These are phyloP conservation scores for Menidia menidia DNA, from an alignment of 2,797 vertebrate genomes.

Conservation along the genomic window DNA sequence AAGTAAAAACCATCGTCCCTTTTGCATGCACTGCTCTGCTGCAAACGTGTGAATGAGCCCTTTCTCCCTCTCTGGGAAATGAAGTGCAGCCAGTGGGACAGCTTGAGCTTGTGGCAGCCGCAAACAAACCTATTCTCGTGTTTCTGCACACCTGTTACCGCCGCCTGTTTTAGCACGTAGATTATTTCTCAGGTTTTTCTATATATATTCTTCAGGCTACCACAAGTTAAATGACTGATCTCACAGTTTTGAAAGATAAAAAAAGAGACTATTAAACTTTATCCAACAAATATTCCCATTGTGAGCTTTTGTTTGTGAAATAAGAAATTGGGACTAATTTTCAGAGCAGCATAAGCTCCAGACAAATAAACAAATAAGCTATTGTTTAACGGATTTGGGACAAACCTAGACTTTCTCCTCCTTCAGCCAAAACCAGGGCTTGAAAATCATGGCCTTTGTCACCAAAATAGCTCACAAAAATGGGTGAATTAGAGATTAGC, in stretches of 20 bases:
- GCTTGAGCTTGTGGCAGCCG: conserved; percentile 1
- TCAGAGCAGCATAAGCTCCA: conserved; percentile 20
- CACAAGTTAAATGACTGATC: neutral
- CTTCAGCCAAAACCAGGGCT: conserved; percentile 16
- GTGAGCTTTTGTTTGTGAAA: conserved; percentile 24
- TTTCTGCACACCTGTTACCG: conserved; percentile 60
- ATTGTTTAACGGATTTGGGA: conserved; percentile 63
- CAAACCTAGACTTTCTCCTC: conserved; percentile 26
- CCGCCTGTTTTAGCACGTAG: conserved; percentile 39
- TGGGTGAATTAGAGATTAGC: conserved; percentile 50
- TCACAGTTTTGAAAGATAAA: conserved; percentile 2
- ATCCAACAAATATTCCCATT: neutral
- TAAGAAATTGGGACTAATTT: conserved; percentile 27
- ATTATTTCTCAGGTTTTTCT: conserved; percentile 34
- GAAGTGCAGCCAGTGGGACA: conserved; percentile 21
- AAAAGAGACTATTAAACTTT: neutral
- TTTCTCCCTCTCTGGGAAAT: conserved; percentile 40
- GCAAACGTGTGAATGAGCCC: conserved; percentile 47
- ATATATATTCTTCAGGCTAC: conserved; percentile 37
- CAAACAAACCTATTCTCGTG: conserved; percentile 49
- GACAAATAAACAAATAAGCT: conserved; percentile 58
- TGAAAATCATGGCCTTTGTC: conserved; percentile 40
- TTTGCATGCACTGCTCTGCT: conserved; percentile 33
- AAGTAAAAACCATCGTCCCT: conserved; percentile 13
- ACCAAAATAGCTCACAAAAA: conserved; percentile 47